A percentile compares a stretch with the other conserved stretches of the same genome.
Evolutionary conservation across 2,888 invertebrate species (phyloP).

Genomic region (Zygaena filipendulae): DNA sequence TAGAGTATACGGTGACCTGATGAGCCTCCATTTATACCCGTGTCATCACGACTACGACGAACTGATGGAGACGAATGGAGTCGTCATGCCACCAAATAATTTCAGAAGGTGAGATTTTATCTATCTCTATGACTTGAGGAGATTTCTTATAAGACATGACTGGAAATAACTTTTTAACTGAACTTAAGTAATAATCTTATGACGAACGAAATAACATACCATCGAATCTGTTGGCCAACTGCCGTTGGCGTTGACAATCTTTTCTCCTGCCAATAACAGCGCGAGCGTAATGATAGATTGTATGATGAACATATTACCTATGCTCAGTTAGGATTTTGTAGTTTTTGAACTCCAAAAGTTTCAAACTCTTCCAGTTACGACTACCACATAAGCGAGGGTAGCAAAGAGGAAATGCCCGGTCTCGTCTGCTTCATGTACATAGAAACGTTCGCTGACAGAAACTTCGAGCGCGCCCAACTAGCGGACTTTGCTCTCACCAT

Average conservation of each 20-base stretch:
- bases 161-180: too few relatives aligned
- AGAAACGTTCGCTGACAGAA: conserved; percentile 47
- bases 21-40: conserved; percentile 59
- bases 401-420: conserved; percentile 57
- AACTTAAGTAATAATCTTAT: too few relatives aligned
- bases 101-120: conserved; percentile 61
- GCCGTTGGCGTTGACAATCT: too few relatives aligned
- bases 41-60: conserved; percentile 60
- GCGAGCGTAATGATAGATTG: too few relatives aligned
- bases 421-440: conserved; percentile 61
- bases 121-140: too few relatives aligned
- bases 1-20: conserved; percentile 43
- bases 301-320: too few relatives aligned
- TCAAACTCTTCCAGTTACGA: conserved; percentile 55
- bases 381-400: conserved; percentile 65
- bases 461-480: conserved; percentile 37
- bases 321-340: too few relatives aligned
- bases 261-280: too few relatives aligned
- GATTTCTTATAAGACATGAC: too few relatives aligned
- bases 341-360: too few relatives aligned
- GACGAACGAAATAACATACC: too few relatives aligned
- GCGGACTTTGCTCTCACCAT: conserved; percentile 62
- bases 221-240: too few relatives aligned
- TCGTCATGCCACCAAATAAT: conserved; percentile 42
- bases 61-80: conserved; percentile 41